A percentile compares a stretch with the other conserved stretches of the same genome.
Evolutionary conservation across 1,140 invertebrate genomes (phyloP).

Genomic region (Microplitis demolitor): DNA sequence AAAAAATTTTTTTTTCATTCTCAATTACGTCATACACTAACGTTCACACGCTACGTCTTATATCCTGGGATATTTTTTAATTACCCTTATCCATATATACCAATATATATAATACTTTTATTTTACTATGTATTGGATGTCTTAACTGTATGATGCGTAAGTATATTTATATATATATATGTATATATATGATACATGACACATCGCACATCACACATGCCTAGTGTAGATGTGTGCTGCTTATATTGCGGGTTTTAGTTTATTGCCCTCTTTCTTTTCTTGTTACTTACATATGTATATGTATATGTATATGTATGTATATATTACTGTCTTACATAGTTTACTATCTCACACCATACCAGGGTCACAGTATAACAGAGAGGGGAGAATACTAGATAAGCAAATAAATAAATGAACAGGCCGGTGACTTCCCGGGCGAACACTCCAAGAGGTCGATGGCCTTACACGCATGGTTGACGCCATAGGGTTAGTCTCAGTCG

Average conservation of each 20-base stretch:
- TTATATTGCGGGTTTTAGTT: background rate
- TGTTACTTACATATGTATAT: background rate
- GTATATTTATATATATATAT: no score
- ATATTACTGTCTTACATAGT: no score
- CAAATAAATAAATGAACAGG: constrained; percentile 50
- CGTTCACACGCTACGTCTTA: background rate
- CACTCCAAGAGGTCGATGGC: constrained; percentile 54
- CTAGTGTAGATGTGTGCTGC: no score
- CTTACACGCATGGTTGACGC: constrained; percentile 55
- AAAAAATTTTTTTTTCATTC: no score
- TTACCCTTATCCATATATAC: background rate
- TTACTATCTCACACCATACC: no score
- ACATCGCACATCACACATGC: no score
- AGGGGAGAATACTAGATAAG: constrained; percentile 46
- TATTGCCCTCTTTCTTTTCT: background rate
- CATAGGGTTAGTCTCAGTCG: constrained; percentile 42
- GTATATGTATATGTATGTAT: background rate
- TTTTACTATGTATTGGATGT: no score
- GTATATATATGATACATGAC: no score
- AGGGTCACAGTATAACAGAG: constrained; percentile 22
- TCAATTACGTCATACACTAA: background rate
- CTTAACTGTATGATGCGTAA: background rate
- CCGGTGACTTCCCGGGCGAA: constrained; percentile 47
- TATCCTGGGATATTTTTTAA: background rate
- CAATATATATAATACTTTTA: no score